A percentile compares a stretch with the other conserved stretches of the same genome.
Evolutionary conservation across 1,140 invertebrate species (phyloP).

Genomic region (Pentalonia nigronervosa): DNA sequence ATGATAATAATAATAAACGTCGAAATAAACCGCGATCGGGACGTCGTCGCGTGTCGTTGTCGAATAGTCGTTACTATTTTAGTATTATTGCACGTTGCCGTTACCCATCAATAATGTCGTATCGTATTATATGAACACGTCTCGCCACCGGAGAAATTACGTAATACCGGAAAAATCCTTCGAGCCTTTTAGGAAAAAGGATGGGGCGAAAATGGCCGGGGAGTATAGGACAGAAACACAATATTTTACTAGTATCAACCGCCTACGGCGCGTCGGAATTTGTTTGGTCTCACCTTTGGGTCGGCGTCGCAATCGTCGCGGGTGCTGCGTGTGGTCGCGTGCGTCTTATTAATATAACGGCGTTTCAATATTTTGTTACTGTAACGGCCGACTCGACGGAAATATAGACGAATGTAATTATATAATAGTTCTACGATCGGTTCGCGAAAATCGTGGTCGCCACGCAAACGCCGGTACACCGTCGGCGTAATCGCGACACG

Average conservation of each 20-base stretch:
- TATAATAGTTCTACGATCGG: background rate
- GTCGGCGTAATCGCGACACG: background rate
- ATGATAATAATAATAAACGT: background rate
- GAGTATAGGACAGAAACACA: background rate
- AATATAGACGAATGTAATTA: background rate
- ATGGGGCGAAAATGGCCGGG: no score
- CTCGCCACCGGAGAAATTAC: background rate
- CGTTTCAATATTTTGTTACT: background rate
- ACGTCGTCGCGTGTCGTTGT: background rate
- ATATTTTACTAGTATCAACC: background rate
- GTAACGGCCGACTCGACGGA: no score
- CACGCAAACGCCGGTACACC: background rate
- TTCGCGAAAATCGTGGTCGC: background rate
- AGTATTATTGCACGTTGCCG: background rate
- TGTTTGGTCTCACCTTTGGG: conserved; percentile 9
- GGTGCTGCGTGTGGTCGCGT: background rate
- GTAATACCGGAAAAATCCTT: background rate
- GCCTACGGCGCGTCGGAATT: background rate
- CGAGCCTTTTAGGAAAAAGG: background rate
- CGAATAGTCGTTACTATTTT: background rate
- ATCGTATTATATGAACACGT: background rate
- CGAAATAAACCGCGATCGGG: background rate
- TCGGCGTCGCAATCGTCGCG: background rate
- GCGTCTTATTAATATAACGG: background rate
- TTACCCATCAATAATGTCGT: background rate